Base-by-base conservation (phyloP, 2,888 invertebrate species). In the Acleris sparsana region DNA sequence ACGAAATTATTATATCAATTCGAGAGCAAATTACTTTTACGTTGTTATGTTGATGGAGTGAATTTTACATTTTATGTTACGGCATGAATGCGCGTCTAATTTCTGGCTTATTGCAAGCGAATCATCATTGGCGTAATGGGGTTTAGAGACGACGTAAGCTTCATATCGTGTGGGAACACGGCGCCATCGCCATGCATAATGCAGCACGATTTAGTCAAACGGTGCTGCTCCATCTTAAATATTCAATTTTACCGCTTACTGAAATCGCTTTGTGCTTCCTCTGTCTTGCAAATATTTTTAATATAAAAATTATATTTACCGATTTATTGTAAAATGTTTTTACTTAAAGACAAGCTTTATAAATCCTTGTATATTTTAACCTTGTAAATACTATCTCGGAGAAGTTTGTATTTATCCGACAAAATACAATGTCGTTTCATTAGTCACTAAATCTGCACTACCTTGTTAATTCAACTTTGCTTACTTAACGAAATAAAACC, bases 121-220 rank as follows among this genome's bases (percentile, higher is more conserved):
- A 61, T 61, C 65, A 64, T 60, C 64, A 61, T 65, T 61, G 55
- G 44, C 44, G 55, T 65, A 65, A 65, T 65, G 60, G 59, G 59
- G 51, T 51, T 65, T 56, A 65, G 65, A 55, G 22, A 68, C 64
- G 69, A 67, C 56, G 69, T 74, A 73, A 75, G 73, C 74, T 70
- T 74, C 75, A 75, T 77, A 80, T 80, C 78, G 72, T 72, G 73
- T 72, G 72, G 69, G 73, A 75, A 77, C 78, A 78, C 75, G 74
- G 67, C 62, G 71, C 68, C 70, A 73, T 73, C 73, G 72, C 70
- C 72, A 77, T 84, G 79, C 79, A 80, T 82, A 75, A 82, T 82
- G 80, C 79, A 79, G 61, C 17, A 39, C 55, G 63, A 62, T 58
- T 61, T 62, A 67, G 62, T 66, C 59, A 65, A 63, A 48, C 56